Conservation (phyloP, 2,113 vertebrate genomes). For the Oncorhynchus masou region DNA sequence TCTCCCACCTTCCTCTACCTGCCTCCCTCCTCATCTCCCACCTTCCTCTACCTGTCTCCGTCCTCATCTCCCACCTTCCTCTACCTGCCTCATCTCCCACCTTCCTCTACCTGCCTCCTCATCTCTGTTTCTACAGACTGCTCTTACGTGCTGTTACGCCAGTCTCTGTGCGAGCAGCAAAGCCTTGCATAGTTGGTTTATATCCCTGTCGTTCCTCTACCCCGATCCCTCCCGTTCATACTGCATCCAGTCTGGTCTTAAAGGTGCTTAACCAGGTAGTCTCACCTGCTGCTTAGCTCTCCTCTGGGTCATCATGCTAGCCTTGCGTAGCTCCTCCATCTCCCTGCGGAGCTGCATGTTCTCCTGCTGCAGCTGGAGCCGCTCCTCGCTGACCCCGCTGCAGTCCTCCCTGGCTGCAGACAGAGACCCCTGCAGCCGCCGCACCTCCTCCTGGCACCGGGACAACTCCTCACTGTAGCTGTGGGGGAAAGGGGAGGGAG, state of each 20-base stretch:
- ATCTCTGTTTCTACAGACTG: too few relatives aligned
- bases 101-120: too few relatives aligned
- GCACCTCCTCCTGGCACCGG: slow-evolving; percentile 81
- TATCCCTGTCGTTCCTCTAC: not conserved
- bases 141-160: not conserved
- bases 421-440: slow-evolving; percentile 79
- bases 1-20: too few relatives aligned
- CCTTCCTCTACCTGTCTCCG: too few relatives aligned
- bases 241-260: too few relatives aligned
- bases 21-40: too few relatives aligned
- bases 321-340: slow-evolving; percentile 80
- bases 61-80: too few relatives aligned
- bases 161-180: not conserved
- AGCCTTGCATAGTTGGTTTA: not conserved
- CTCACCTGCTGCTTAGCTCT: slow-evolving; percentile 86
- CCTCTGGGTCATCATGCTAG: slow-evolving; percentile 75
- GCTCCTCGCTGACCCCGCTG: slow-evolving; percentile 82
- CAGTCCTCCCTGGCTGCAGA: slow-evolving; percentile 80
- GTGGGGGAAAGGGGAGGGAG: not conserved
- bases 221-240: not conserved
- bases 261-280: too few relatives aligned
- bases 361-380: slow-evolving; percentile 86
- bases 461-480: slow-evolving; percentile 87
- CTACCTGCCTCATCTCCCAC: too few relatives aligned
- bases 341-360: slow-evolving; percentile 83